Evolutionary conservation across 2,113 vertebrate species (phyloP), one percentile per base, ranked within the genome.

Genomic region (Callospermophilus lateralis): DNA sequence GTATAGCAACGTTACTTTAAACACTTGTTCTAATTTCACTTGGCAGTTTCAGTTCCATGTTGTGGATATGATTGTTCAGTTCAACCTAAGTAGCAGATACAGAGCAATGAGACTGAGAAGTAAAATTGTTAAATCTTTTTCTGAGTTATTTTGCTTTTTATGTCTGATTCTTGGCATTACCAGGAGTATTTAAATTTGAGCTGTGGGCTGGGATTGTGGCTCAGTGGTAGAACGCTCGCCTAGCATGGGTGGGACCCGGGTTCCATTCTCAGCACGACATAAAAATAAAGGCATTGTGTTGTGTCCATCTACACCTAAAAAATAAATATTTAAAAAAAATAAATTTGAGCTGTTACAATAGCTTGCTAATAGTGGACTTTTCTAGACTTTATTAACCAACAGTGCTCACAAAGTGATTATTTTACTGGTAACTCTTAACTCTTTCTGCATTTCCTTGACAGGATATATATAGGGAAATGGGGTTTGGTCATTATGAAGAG

Each of bases 401-500:
- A 34, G 26, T 63, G 4, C 8, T 26, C 48, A 76, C n/a, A 83
- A 42, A 42, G 28, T 68, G 74, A 42, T 51, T 12, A 37, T 89
- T 94, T 92, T 87, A 28, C 10, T 26, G 61, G 63, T 45, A 30
- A n/a, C 84, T 61, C 92, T 8, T 97, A 89, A 98, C 0, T 91
- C 34, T 80, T 80, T 6, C 89, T 63, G 28, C 67, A 68, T 96
- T 87, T 76, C n/a, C 97, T 98, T 98, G 97, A 93, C 95, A 98
- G 98, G 78, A 98, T 70, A 96, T 98, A 61, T 98, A 98, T 48
- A 91, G 97, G 55, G 98, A 98, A 68, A 95, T 96, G 97, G 95
- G 97, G 4, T 98, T 97, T 85, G 97, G 98, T n/a, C 98, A 92
- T 89, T 97, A 98, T 13, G 98, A 98, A 95, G 98, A 98, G 48